Conservation (phyloP, 2,888 invertebrate species). For the Podotricha telesiphe region DNA sequence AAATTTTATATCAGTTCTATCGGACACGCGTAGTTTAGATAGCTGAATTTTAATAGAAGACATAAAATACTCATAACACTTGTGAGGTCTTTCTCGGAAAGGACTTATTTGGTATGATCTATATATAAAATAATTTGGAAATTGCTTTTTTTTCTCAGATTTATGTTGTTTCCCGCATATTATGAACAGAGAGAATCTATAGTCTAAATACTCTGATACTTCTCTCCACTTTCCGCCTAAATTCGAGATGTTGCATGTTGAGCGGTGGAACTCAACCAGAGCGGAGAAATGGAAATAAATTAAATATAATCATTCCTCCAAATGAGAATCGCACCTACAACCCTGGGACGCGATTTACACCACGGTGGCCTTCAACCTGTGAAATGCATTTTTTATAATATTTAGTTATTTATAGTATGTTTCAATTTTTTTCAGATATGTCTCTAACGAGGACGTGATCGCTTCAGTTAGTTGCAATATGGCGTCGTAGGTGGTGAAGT, state of each 20-base stretch:
- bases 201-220: no score
- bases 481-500: constrained; percentile 57
- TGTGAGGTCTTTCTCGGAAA: constrained; percentile 20
- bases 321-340: no score
- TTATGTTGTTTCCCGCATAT: no score
- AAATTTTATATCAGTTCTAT: constrained; percentile 38
- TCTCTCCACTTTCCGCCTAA: no score
- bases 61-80: constrained; percentile 26
- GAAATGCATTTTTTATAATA: not conserved
- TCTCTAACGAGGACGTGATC: constrained; percentile 62
- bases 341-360: no score
- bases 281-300: no score
- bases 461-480: constrained; percentile 52
- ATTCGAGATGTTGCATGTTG: no score
- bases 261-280: no score
- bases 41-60: constrained; percentile 30
- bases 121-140: not conserved
- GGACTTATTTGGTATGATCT: not conserved
- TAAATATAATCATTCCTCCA: no score
- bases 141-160: not conserved
- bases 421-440: constrained; percentile 64
- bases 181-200: no score
- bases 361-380: no score
- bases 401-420: constrained; percentile 1
- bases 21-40: constrained; percentile 41